phyloP scores from a whole-genome alignment of 2,113 vertebrate species.

The Rhipidura dahli region DNA sequence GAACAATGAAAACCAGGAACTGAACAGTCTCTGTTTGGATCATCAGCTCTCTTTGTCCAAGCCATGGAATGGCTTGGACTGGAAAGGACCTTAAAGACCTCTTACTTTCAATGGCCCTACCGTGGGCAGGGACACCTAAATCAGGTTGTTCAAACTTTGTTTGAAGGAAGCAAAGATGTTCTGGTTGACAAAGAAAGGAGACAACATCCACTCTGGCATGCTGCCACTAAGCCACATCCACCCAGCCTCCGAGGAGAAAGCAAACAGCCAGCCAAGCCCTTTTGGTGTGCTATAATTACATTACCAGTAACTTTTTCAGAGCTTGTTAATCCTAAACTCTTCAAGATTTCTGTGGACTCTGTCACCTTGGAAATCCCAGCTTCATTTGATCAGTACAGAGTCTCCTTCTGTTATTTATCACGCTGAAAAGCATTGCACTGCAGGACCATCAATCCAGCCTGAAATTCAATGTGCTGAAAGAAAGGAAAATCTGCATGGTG shows the following conservation, averaged over 20 bases:
- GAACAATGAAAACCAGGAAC: too few species aligned
- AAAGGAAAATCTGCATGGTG: neutral
- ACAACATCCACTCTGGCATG: neutral
- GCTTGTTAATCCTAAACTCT: neutral
- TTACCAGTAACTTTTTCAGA: neutral
- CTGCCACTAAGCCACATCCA: neutral
- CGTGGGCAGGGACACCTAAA: neutral
- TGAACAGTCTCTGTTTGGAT: neutral
- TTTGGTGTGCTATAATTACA: neutral
- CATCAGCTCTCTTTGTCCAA: neutral
- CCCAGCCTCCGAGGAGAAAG: neutral
- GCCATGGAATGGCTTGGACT: neutral
- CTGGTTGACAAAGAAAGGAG: neutral
- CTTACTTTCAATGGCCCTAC: accelerated
- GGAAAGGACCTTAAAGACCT: neutral
- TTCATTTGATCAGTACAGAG: neutral
- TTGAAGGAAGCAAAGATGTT: neutral
- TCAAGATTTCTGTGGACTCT: neutral
- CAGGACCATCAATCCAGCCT: neutral
- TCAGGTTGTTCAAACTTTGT: neutral
- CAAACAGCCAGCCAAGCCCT: neutral
- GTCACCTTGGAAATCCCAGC: neutral
- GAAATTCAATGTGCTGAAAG: neutral
- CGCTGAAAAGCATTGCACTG: neutral
- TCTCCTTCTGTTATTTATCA: neutral